Conservation (phyloP, 2,113 vertebrate species). For the Actenoides lindsayi region DNA sequence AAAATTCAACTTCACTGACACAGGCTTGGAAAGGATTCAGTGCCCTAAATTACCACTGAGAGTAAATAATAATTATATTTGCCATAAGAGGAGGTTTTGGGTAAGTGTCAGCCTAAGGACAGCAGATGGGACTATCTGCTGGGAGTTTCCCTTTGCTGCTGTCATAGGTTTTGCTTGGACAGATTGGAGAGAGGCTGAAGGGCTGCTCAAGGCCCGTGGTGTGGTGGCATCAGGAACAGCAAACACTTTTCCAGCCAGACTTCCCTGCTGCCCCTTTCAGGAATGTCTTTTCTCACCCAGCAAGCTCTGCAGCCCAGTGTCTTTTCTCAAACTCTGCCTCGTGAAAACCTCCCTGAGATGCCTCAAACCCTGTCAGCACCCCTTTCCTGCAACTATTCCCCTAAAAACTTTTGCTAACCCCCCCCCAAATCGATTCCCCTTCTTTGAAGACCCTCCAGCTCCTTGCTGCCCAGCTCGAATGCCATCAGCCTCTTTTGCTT, state of each 20-base stretch:
- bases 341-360: background rate
- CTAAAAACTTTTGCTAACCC: background rate
- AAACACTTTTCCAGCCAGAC: background rate
- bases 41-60: constrained; percentile 28
- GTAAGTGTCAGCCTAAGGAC: constrained; percentile 50
- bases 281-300: background rate
- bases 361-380: background rate
- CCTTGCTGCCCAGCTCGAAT: background rate
- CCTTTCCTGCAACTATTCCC: background rate
- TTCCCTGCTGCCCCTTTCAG: background rate
- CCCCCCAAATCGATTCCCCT: background rate
- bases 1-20: constrained; percentile 31
- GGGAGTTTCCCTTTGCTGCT: background rate
- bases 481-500: background rate
- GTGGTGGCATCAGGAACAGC: background rate
- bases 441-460: background rate
- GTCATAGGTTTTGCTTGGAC: background rate
- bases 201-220: background rate
- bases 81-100: constrained; percentile 4
- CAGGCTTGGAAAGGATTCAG: constrained; percentile 36
- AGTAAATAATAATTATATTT: constrained; percentile 55
- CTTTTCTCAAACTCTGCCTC: background rate
- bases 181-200: background rate
- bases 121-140: background rate
- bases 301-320: background rate